Evolutionary conservation across 2,797 vertebrate genomes (phyloP), one percentile per base, ranked within the genome.

Genomic region (Chanos chanos): DNA sequence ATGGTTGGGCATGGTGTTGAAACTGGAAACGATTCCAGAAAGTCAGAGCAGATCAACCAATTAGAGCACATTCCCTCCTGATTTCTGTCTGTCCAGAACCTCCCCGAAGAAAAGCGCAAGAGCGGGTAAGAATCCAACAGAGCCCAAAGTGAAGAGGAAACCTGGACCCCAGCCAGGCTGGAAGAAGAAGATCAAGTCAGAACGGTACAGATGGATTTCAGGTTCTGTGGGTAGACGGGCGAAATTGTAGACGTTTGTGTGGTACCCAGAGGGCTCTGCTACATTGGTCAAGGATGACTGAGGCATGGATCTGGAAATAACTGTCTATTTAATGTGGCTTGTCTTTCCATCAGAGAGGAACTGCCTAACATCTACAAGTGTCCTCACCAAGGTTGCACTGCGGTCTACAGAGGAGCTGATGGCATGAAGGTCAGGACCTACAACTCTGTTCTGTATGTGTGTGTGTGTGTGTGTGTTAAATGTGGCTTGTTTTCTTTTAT

Each of bases 281-380:
- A n/a, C n/a, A n/a, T n/a, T n/a, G n/a, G n/a, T n/a, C n/a, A n/a
- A n/a, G n/a, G n/a, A n/a, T n/a, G n/a, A n/a, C n/a, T n/a, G n/a
- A n/a, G n/a, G n/a, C n/a, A n/a, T n/a, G n/a, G n/a, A n/a, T n/a
- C n/a, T n/a, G n/a, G n/a, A n/a, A n/a, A n/a, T n/a, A n/a, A n/a
- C n/a, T n/a, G n/a, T n/a, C n/a, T n/a, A n/a, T n/a, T 4, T 33
- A 3, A n/a, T n/a, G n/a, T n/a, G n/a, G n/a, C n/a, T n/a, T 57
- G 16, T 63, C 19, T 64, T 24, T 43, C 40, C 68, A 53, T 25
- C 78, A 99, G 96, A 76, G 96, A 98, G 86, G 95, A 97, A 81
- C 90, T 97, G 58, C 95, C 96, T 15, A 93, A 93, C 77, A 97
- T 99, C 77, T 97, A 94, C 79, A 98, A 97, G 87, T 99, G 96